Evolutionary conservation across 1,140 invertebrate species (phyloP).

Genomic region (Penaeus japonicus): DNA sequence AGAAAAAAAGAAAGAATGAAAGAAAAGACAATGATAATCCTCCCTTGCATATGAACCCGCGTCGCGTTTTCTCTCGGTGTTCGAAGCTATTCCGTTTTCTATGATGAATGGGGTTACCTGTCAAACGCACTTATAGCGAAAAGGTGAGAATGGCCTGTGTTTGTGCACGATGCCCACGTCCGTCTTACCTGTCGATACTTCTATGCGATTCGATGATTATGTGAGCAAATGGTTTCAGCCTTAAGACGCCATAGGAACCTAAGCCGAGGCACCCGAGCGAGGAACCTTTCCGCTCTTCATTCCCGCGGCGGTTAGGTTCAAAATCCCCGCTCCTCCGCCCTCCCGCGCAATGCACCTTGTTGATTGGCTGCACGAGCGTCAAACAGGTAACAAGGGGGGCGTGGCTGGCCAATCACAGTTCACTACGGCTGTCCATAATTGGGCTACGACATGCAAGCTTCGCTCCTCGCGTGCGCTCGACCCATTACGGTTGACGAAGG

Average conservation of each 20-base stretch:
- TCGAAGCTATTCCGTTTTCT: not conserved
- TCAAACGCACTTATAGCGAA: conserved; percentile 31
- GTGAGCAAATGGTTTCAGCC: conserved; percentile 29
- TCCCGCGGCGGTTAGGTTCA: too few relatives aligned
- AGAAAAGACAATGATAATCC: not conserved
- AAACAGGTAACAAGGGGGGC: conserved; percentile 50
- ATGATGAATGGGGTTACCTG: conserved; percentile 29
- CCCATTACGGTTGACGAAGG: conserved; percentile 7
- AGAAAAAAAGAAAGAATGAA: not conserved
- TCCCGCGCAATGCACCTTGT: not conserved
- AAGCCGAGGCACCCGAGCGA: not conserved
- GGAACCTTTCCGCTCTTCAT: not conserved
- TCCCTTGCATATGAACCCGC: not conserved
- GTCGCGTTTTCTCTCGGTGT: not conserved
- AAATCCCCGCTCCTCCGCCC: not conserved
- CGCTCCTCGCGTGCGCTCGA: conserved; percentile 3
- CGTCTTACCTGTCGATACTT: conserved; percentile 43
- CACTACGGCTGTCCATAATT: conserved; percentile 48
- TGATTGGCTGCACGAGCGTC: conserved; percentile 30
- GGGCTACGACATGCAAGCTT: conserved; percentile 29
- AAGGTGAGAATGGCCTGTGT: conserved; percentile 45
- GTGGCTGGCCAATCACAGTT: conserved; percentile 50
- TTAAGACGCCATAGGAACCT: not conserved
- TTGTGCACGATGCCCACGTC: conserved; percentile 45
- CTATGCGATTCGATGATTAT: conserved; percentile 52